Percentiles rank a stretch among this genome's conserved stretches.
Conservation (phyloP, 92 coral and sea anemone species). For the Epizoanthus scotinus region DNA sequence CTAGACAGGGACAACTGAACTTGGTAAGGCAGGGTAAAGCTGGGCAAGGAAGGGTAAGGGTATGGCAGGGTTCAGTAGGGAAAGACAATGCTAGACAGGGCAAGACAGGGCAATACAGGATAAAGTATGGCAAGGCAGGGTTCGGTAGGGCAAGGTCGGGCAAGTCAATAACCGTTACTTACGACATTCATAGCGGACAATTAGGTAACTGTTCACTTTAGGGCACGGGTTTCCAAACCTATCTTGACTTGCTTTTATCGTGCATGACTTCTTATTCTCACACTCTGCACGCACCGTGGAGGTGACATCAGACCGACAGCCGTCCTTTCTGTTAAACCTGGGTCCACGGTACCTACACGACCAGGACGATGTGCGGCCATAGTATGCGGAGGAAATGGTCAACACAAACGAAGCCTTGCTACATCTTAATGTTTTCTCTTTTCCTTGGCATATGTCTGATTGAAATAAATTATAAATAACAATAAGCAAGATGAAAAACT, state of each 20-base stretch:
- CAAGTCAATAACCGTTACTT: neutral
- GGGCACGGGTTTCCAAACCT: slow-evolving; percentile 26
- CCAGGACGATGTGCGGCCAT: neutral
- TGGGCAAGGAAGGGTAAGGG: no score
- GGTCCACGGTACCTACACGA: neutral
- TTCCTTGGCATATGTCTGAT: slow-evolving; percentile 27
- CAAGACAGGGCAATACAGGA: no score
- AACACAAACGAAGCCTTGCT: slow-evolving; percentile 27
- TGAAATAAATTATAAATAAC: neutral
- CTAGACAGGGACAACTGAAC: no score
- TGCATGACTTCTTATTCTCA: slow-evolving; percentile 16
- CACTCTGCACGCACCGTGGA: slow-evolving; percentile 9
- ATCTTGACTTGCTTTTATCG: slow-evolving; percentile 1
- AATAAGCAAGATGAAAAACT: no score
- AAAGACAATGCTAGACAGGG: no score
- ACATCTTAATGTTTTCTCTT: neutral
- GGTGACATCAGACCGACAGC: slow-evolving; percentile 18
- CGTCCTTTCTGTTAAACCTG: neutral
- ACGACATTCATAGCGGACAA: slow-evolving; percentile 1
- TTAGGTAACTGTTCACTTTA: slow-evolving; percentile 21
- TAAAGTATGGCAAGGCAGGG: no score
- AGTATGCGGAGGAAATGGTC: slow-evolving; percentile 18
- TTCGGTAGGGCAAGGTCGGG: no score
- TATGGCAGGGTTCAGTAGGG: no score
- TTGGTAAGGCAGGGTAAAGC: no score